phyloP scores from a whole-genome alignment of 2,113 vertebrate species.

The Tragelaphus buxtoni region DNA sequence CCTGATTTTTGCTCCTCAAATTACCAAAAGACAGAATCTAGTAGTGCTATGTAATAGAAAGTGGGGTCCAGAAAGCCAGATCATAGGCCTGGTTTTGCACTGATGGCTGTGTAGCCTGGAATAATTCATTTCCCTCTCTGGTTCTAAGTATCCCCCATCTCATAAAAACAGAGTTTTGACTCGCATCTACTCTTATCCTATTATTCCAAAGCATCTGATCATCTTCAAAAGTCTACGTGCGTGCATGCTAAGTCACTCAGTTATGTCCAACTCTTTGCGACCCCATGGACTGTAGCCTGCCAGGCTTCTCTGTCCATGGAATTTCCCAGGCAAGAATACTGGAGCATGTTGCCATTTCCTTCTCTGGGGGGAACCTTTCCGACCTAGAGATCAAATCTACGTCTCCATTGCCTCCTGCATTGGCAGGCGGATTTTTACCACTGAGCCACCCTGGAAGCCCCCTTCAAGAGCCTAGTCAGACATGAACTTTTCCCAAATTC shows the following conservation, averaged over 20 bases:
- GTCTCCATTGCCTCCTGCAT: neutral
- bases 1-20: neutral
- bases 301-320: neutral
- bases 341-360: neutral
- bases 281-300: neutral
- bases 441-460: neutral
- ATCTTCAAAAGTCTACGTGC: neutral
- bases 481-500: neutral
- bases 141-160: neutral
- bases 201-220: neutral
- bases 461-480: neutral
- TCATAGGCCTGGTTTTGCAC: neutral
- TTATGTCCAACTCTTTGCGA: neutral
- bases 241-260: neutral
- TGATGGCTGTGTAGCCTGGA: neutral
- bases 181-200: neutral
- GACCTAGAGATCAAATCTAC: neutral
- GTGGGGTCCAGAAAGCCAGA: neutral
- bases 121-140: neutral
- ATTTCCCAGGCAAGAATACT: neutral
- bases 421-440: neutral
- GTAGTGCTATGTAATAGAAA: neutral
- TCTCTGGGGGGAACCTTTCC: neutral
- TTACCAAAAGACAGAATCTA: neutral
- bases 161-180: neutral